These are phyloP conservation scores for Pogona vitticeps DNA, from an alignment of 2,113 vertebrate species.

Conservation along the genomic window DNA sequence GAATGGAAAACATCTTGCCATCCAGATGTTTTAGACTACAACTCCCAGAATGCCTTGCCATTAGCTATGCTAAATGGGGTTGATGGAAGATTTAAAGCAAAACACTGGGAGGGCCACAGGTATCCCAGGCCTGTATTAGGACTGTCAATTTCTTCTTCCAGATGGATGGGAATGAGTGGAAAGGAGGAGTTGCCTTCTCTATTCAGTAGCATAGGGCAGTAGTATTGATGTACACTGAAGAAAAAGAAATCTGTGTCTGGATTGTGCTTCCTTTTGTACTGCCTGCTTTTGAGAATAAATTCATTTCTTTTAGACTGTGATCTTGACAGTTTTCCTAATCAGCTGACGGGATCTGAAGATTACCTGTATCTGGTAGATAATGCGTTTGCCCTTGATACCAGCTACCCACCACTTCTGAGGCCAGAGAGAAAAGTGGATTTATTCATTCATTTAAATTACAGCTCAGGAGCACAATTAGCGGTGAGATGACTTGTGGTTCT, in stretches of 20 bases:
- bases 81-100: too few relatives aligned
- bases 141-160: background rate
- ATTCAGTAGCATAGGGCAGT: background rate
- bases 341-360: conserved; percentile 71
- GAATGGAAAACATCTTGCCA: too few relatives aligned
- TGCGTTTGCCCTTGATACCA: conserved; percentile 78
- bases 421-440: conserved; percentile 76
- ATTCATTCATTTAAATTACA: conserved; percentile 82
- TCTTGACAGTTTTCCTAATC: conserved; percentile 78
- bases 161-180: background rate
- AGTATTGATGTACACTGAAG: background rate
- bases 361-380: conserved; percentile 78
- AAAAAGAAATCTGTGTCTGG: background rate
- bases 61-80: too few relatives aligned
- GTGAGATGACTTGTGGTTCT: conserved; percentile 50
- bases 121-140: background rate
- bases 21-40: too few relatives aligned
- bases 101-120: background rate
- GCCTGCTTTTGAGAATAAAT: background rate
- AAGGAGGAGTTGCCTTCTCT: background rate
- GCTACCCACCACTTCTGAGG: conserved; percentile 79
- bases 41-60: too few relatives aligned
- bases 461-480: conserved; percentile 75
- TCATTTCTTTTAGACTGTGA: conserved; percentile 73
- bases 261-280: background rate